Base-by-base conservation (phyloP, 2,113 vertebrate genomes). In the Campylomormyrus numenius region DNA sequence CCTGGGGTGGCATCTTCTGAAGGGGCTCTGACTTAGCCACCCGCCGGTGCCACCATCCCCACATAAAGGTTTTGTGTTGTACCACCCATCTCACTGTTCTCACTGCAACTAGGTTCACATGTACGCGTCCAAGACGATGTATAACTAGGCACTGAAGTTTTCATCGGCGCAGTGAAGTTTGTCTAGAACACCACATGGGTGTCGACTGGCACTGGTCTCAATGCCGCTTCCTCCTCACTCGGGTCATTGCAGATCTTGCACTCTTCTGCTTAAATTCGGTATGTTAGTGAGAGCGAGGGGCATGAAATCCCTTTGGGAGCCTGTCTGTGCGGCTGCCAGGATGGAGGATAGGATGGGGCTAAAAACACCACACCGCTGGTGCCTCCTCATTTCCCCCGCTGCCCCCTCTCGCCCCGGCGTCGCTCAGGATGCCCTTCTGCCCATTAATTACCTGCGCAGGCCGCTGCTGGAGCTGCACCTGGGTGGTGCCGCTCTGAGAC, bases 371-470 rank as follows among this genome's bases (percentile, higher is more conserved):
- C 1, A 31, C 24, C n/a, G 11, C 9, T 21, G 24, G 53, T 7
- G 3, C 15, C 35, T 39, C n/a, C 77, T 58, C 1, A 19, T 39
- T n/a, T 49, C 2, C 56, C 21, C 62, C n/a, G 3, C 31, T n/a
- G 45, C 42, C 45, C 35, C 5, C 42, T 35, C 53, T 88, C 2
- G 1, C 11, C 21, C 58, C 2, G 8, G 31, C 66, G 35, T 31
- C 17, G 8, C n/a, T 35, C 48, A 5, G 46, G 46, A 31, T 35
- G 39, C 49, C 24, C 15, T 46, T 4, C 19, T n/a, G 50, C 39
- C 52, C 39, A 21, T 58, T 52, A 87, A 35, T 94, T 96, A 99
- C 98, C 98, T 99, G 97, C 66, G 94, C 92, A 39, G 96, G 93
- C 95, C 92, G 96, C 5, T 97, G 97, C 92, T 97, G 97, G 49